Evolutionary conservation across 2,797 vertebrate genomes (phyloP).

Genomic region (Cyprinella venusta): DNA sequence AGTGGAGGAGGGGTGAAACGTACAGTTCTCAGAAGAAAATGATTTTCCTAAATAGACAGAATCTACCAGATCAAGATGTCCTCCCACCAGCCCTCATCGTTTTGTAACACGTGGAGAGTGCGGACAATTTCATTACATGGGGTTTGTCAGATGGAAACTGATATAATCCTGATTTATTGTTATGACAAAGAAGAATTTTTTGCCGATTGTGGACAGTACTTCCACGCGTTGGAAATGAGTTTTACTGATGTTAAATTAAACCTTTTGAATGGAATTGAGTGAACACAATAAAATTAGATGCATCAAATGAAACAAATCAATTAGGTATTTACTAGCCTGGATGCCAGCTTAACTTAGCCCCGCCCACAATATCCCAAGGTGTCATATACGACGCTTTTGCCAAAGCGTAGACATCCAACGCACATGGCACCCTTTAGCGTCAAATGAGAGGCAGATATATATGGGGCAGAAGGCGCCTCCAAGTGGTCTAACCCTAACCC

Average conservation of each 20-base stretch:
- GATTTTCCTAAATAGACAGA: constrained; percentile 51
- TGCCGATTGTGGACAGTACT: not conserved
- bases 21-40: constrained; percentile 60
- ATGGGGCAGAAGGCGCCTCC: too few relatives aligned
- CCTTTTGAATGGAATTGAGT: not conserved
- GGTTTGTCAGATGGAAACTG: constrained; percentile 29
- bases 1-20: constrained; percentile 51
- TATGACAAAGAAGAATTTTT: constrained; percentile 4
- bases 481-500: too few relatives aligned
- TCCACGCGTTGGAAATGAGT: not conserved
- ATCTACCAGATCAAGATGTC: constrained; percentile 54
- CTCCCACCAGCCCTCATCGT: constrained; percentile 29
- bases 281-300: not conserved
- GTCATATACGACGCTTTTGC: too few relatives aligned
- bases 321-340: not conserved
- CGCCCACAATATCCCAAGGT: too few relatives aligned
- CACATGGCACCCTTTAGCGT: too few relatives aligned
- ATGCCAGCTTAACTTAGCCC: too few relatives aligned
- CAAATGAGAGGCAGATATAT: too few relatives aligned
- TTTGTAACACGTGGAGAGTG: constrained; percentile 24
- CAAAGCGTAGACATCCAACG: too few relatives aligned
- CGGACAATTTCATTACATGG: constrained; percentile 24
- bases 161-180: constrained; percentile 28
- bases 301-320: constrained; percentile 1
- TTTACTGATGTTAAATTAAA: constrained; percentile 10